A percentile compares a stretch with the other conserved stretches of the same genome.
Conservation (phyloP, 2,113 vertebrate species). For the Ginglymostoma cirratum region DNA sequence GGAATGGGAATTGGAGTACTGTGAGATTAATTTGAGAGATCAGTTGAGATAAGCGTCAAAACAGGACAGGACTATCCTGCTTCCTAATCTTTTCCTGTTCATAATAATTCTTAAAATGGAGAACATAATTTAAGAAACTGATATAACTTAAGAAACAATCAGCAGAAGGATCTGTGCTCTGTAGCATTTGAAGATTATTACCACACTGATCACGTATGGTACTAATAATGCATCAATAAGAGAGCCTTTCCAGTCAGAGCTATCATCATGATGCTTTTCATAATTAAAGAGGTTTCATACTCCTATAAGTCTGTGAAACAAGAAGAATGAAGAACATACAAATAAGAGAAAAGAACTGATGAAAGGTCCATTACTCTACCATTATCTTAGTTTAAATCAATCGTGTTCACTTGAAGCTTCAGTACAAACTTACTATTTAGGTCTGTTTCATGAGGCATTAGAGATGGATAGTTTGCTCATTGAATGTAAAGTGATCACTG, state of each 20-base stretch:
- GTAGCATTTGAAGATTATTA: slow-evolving; percentile 1
- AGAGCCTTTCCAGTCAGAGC: background rate
- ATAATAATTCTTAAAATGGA: background rate
- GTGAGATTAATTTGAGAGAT: background rate
- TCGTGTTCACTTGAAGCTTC: background rate
- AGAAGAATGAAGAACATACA: background rate
- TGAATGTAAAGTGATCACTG: background rate
- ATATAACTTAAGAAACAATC: background rate
- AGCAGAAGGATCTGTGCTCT: background rate
- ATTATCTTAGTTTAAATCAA: slow-evolving; percentile 14
- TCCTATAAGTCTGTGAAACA: background rate
- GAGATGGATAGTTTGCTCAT: slow-evolving; percentile 19
- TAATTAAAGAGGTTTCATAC: background rate
- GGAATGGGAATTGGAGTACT: background rate
- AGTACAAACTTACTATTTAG: background rate
- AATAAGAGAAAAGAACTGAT: slow-evolving; percentile 23
- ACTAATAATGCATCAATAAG: background rate
- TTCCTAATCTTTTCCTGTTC: background rate
- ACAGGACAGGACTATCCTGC: background rate
- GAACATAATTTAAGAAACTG: background rate
- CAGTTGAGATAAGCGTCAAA: background rate
- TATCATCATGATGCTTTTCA: background rate
- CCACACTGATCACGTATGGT: background rate
- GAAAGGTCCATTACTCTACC: background rate
- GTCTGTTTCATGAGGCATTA: slow-evolving; percentile 7